These are phyloP conservation scores for Cheirogaleus major DNA, from an alignment of 2,797 vertebrate species.

Conservation along the genomic window DNA sequence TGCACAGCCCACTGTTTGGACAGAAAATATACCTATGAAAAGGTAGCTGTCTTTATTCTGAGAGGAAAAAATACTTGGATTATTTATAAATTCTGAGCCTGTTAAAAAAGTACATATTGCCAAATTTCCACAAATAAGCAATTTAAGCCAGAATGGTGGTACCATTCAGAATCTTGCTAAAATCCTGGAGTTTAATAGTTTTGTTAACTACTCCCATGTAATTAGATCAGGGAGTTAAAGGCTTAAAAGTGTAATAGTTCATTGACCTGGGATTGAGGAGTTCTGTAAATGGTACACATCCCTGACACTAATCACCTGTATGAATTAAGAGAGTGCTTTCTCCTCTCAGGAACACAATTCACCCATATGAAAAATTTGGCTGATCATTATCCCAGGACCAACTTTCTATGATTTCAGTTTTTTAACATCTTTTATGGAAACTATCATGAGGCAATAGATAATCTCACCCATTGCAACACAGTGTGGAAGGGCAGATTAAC, in stretches of 20 bases:
- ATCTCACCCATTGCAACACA: not conserved
- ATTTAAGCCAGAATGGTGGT: not conserved
- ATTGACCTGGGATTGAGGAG: not conserved
- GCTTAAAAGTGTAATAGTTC: not conserved
- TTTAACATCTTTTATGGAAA: not conserved
- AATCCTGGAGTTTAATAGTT: not conserved
- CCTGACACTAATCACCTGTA: not conserved
- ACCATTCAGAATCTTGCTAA: not conserved
- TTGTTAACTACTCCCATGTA: not conserved
- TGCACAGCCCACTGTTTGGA: not conserved
- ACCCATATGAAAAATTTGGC: not conserved
- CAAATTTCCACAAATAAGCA: not conserved
- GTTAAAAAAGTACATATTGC: not conserved
- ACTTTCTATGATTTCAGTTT: not conserved
- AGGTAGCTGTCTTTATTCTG: not conserved
- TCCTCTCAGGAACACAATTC: not conserved
- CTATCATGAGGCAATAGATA: not conserved
- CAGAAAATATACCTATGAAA: not conserved
- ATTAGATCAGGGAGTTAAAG: not conserved
- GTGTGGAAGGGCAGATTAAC: not conserved
- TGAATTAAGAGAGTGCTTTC: not conserved
- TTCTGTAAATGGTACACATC: not conserved
- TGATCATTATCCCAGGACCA: not conserved
- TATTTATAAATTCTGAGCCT: not conserved
- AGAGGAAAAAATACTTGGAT: not conserved